Percentiles rank a stretch among this genome's conserved stretches.
Evolutionary conservation across 2,797 vertebrate species (phyloP).

Genomic region (Loriculus beryllinus): DNA sequence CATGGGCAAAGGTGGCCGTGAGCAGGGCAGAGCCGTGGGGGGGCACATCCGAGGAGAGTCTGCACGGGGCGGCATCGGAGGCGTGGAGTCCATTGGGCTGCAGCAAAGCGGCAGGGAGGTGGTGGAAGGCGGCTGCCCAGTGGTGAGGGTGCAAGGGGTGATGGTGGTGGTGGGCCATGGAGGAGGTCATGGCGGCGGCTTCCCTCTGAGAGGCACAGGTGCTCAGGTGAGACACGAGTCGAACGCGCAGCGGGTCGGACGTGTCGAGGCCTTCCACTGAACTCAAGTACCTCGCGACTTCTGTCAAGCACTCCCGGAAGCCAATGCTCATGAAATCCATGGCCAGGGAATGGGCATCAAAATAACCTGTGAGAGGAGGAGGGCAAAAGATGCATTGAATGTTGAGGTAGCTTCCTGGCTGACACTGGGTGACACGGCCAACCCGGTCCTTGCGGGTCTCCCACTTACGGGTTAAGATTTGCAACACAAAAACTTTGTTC

Average conservation of each 20-base stretch:
- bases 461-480: not conserved
- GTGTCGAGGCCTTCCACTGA: slow-evolving; percentile 89
- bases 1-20: slow-evolving; percentile 81
- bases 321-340: slow-evolving; percentile 98
- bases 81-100: slow-evolving; percentile 78
- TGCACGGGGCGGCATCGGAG: slow-evolving; percentile 72
- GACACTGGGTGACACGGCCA: rapidly evolving
- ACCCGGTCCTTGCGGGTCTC: not conserved
- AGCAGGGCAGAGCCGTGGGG: slow-evolving; percentile 77
- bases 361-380: slow-evolving; percentile 78
- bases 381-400: not conserved
- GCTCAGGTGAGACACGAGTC: slow-evolving; percentile 90
- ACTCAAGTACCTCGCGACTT: slow-evolving; percentile 89
- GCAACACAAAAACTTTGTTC: not conserved
- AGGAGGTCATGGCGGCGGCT: slow-evolving; percentile 81
- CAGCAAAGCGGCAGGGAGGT: slow-evolving; percentile 79
- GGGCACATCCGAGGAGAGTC: slow-evolving; percentile 72
- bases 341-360: slow-evolving; percentile 88
- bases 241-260: slow-evolving; percentile 81
- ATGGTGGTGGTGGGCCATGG: slow-evolving; percentile 78
- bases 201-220: slow-evolving; percentile 88
- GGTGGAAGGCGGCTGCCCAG: slow-evolving; percentile 85
- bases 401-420: not conserved
- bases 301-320: slow-evolving; percentile 89
- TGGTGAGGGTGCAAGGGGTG: slow-evolving; percentile 82